Base-by-base conservation (phyloP, 2,888 invertebrate genomes). In the Lycia hirtaria region DNA sequence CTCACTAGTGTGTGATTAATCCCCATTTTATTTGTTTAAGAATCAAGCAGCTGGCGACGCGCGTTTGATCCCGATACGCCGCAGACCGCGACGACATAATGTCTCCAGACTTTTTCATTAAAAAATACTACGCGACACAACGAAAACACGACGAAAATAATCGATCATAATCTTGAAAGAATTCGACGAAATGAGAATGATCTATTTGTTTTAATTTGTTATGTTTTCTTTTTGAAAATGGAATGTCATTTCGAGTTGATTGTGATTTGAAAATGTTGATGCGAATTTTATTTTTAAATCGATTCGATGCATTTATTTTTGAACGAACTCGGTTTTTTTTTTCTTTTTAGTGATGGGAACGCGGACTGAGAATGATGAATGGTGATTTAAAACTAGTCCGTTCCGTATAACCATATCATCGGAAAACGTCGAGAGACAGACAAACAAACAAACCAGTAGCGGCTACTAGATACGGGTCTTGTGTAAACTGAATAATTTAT, bases 21-120 rank as follows among this genome's bases (percentile, higher is more conserved):
- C 81, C 80, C 75, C 83, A 80, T 91, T 91, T 89, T 88, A 91
- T 91, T 91, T 88, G 88, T 88, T 79, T 83, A 82, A 85, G 84
- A 85, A 82, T 84, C 78, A 81, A 76, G 79, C 88, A 85, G 87
- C 87, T 86, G 88, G 75, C 77, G 76, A 72, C 73, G 69, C 68
- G 73, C 83, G 81, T 91, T 90, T 90, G 91, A 91, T 90, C 89
- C 81, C 85, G 89, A 83, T 81, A 87, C 86, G 88, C 84, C 71
- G 72, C 68, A 72, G 76, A 76, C 72, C 79, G 80, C 84, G 88
- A 80, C 85, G 83, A 83, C 85, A 80, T 81, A 84, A 84, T 74
- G 83, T 83, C 83, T 77, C 79, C 70, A 78, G 72, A 76, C 85
- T 88, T 87, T 88, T 87, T 53, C 57, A 58, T 53, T 57, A 43